These are phyloP conservation scores for Ctenicera cuprea DNA, from an alignment of 2,888 invertebrate genomes.

Conservation along the genomic window DNA sequence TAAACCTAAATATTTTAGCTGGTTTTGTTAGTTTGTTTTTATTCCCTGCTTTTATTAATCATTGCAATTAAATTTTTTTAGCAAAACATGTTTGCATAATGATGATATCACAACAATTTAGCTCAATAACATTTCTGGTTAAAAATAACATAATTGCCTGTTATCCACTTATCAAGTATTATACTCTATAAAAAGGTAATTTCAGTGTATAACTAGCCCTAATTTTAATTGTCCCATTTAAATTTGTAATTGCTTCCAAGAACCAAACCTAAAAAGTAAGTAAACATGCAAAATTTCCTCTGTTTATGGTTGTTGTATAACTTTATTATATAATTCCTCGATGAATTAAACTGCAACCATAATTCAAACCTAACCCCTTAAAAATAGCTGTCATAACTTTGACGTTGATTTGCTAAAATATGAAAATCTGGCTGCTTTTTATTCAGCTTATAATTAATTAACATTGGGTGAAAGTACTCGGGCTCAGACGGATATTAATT, in stretches of 20 bases:
- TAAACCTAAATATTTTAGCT: no score
- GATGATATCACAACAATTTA: no score
- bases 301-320: no score
- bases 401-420: slow-evolving; percentile 5
- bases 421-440: background rate
- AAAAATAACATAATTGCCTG: background rate
- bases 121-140: background rate
- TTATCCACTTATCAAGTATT: slow-evolving; percentile 8
- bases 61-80: no score
- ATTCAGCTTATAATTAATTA: slow-evolving; percentile 27
- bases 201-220: slow-evolving; percentile 6
- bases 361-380: background rate
- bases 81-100: no score
- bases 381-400: background rate
- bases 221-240: slow-evolving; percentile 8
- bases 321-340: no score
- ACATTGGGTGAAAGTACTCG: slow-evolving; percentile 23
- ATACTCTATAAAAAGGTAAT: slow-evolving; percentile 7
- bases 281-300: no score
- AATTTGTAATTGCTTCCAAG: slow-evolving; percentile 5
- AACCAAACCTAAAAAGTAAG: background rate
- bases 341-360: no score
- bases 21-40: no score
- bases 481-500: slow-evolving; percentile 41
- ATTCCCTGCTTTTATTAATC: no score